These are phyloP conservation scores for Iguana delicatissima DNA, from an alignment of 2,797 vertebrate genomes.

Conservation along the genomic window DNA sequence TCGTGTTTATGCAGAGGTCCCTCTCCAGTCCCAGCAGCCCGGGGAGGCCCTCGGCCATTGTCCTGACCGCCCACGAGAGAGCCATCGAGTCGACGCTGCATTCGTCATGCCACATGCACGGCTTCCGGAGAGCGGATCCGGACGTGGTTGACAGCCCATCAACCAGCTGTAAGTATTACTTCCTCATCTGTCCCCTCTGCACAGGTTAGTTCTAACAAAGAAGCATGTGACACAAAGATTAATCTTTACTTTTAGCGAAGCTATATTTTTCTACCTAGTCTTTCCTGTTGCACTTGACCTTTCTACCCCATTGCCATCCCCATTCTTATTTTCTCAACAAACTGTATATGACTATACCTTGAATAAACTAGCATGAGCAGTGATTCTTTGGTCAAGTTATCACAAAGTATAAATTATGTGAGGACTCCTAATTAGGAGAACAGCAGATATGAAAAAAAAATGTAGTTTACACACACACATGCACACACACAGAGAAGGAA, in stretches of 20 bases:
- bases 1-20: conserved; percentile 82
- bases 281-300: conserved; percentile 35
- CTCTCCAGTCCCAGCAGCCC: conserved; percentile 69
- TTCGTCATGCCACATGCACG: conserved; percentile 56
- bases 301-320: conserved; percentile 16
- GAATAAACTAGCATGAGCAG: neutral
- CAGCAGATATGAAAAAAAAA: neutral
- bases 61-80: conserved; percentile 77
- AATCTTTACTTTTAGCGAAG: conserved; percentile 15
- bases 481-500: neutral
- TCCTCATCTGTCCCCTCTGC: conserved; percentile 35
- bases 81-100: conserved; percentile 77
- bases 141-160: conserved; percentile 75
- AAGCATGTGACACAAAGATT: conserved; percentile 11
- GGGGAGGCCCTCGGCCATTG: conserved; percentile 71
- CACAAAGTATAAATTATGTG: conserved; percentile 11
- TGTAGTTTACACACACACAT: neutral
- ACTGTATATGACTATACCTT: neutral
- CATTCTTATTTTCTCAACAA: neutral
- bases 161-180: conserved; percentile 80
- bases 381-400: conserved; percentile 16
- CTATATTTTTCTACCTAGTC: conserved; percentile 19
- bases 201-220: conserved; percentile 48
- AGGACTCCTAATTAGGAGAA: conserved; percentile 16
- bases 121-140: conserved; percentile 71